Conservation (phyloP, 2,888 invertebrate genomes). For the Criorhina ranunculi region DNA sequence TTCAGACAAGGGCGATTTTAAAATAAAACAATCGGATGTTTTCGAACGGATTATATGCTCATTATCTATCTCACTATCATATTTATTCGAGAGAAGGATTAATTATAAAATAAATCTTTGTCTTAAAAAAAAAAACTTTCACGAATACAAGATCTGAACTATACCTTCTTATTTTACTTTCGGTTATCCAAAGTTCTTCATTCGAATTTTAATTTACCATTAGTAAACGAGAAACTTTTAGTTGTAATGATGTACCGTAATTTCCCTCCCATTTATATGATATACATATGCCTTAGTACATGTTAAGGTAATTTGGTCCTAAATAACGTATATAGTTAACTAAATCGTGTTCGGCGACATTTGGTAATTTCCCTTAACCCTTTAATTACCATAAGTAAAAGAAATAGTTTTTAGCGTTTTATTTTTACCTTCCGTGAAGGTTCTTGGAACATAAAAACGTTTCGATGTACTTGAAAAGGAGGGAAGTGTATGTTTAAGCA, state of each 20-base stretch:
- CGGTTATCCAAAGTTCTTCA: constrained; percentile 19
- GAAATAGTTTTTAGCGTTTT: too few species aligned
- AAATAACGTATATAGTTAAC: too few species aligned
- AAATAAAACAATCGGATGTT: constrained; percentile 23
- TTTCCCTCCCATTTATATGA: constrained; percentile 42
- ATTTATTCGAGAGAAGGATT: constrained; percentile 5
- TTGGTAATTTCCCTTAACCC: too few species aligned
- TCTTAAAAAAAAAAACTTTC: constrained; percentile 11
- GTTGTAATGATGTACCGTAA: constrained; percentile 39
- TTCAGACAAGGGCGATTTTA: constrained; percentile 60
- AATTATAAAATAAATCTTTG: constrained; percentile 19
- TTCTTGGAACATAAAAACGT: too few species aligned
- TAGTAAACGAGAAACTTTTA: constrained; percentile 1
- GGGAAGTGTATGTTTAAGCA: too few species aligned
- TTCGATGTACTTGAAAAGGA: too few species aligned
- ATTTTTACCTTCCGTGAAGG: too few species aligned
- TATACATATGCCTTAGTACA: too few species aligned
- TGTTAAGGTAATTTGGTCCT: too few species aligned
- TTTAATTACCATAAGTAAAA: too few species aligned
- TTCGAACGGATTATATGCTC: constrained; percentile 1
- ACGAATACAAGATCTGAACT: constrained; percentile 35
- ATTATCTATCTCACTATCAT: constrained; percentile 6
- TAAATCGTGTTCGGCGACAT: too few species aligned
- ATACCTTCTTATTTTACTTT: constrained; percentile 26
- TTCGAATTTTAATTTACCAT: constrained; percentile 22